These are phyloP conservation scores for Eptesicus fuscus DNA, from an alignment of 2,113 vertebrate species.

Conservation along the genomic window DNA sequence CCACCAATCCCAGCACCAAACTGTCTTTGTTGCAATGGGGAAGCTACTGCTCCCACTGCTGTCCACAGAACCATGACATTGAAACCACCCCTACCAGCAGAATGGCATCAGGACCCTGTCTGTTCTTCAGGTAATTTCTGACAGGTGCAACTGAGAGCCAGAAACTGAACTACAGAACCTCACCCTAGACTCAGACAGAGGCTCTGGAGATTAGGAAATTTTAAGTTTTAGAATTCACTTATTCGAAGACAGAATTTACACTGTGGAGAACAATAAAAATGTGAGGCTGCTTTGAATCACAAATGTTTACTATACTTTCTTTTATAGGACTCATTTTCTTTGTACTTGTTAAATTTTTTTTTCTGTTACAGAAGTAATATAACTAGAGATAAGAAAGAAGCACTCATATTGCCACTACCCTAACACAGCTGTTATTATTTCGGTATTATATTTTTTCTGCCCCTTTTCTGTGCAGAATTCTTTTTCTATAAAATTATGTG, in stretches of 20 bases:
- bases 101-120: not conserved
- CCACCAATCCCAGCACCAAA: not conserved
- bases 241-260: not conserved
- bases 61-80: not conserved
- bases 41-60: not conserved
- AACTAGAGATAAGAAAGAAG: not conserved
- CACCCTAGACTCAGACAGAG: not conserved
- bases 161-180: not conserved
- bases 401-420: not conserved
- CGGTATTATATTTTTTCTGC: not conserved
- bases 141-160: not conserved
- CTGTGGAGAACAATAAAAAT: not conserved
- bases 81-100: not conserved
- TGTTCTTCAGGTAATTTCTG: not conserved
- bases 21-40: not conserved
- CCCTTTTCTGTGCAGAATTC: conserved; percentile 8
- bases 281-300: not conserved
- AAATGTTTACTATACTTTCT: not conserved
- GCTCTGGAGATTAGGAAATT: not conserved
- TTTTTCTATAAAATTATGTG: not conserved
- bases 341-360: not conserved
- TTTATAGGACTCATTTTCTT: not conserved
- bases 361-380: conserved; percentile 28
- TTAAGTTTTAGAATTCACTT: not conserved
- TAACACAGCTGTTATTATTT: not conserved